Evolutionary conservation across 2,888 invertebrate genomes (phyloP).

Genomic region (Scaptomyza reducta): DNA sequence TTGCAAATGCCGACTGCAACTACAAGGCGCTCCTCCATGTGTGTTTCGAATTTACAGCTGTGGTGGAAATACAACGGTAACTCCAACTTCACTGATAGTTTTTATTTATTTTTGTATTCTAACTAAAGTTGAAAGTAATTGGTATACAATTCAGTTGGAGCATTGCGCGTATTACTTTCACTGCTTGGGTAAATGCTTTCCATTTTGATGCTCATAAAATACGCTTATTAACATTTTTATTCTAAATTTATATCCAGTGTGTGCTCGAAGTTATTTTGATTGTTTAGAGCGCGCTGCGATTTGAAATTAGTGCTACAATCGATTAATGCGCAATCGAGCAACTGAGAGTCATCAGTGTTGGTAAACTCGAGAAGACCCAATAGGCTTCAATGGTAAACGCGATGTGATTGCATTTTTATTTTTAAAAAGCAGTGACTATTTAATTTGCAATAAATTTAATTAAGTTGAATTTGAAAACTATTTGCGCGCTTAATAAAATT

Average conservation of each 20-base stretch:
- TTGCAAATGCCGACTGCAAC: conserved; percentile 74
- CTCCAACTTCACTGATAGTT: conserved; percentile 44
- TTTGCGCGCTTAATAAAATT: background rate
- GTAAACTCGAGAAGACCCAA: background rate
- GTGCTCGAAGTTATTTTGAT: background rate
- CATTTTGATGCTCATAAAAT: conserved; percentile 1
- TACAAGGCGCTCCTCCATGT: conserved; percentile 41
- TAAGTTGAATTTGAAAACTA: background rate
- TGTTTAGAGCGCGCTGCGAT: conserved; percentile 2
- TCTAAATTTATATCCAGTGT: no score
- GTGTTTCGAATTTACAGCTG: conserved; percentile 57
- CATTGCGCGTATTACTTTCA: conserved; percentile 7
- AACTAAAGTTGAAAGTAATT: conserved; percentile 19
- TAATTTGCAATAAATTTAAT: background rate
- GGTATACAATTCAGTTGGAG: conserved; percentile 16
- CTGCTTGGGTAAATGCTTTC: background rate
- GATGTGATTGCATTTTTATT: no score
- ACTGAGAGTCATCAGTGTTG: conserved; percentile 18
- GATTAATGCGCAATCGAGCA: conserved; percentile 4
- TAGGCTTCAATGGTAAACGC: background rate
- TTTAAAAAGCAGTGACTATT: background rate
- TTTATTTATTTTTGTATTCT: conserved; percentile 11
- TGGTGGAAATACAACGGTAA: conserved; percentile 27
- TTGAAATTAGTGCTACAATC: conserved; percentile 10
- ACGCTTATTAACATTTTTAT: background rate